Conservation (phyloP, 2,888 invertebrate genomes). For the Abrostola triplasia region DNA sequence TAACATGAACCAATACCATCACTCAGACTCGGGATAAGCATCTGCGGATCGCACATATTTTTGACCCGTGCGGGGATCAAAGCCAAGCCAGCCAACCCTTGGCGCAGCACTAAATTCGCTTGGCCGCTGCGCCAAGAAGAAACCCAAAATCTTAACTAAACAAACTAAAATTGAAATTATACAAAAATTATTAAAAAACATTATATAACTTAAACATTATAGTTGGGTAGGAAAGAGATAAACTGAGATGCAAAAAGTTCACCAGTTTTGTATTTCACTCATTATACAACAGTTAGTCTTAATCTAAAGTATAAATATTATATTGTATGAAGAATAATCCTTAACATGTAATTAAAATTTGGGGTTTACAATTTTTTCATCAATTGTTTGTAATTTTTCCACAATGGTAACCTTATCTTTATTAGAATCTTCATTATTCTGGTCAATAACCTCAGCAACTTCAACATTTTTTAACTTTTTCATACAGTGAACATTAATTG, state of each 20-base stretch:
- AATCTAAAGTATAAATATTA: neutral
- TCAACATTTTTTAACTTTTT: constrained; percentile 35
- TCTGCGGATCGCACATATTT: too few relatives aligned
- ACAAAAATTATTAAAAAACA: too few relatives aligned
- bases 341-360: constrained; percentile 2
- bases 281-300: constrained; percentile 2
- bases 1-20: too few relatives aligned
- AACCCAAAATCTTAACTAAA: too few relatives aligned
- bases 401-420: constrained; percentile 11
- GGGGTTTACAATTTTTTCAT: constrained; percentile 6
- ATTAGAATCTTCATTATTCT: constrained; percentile 21
- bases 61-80: too few relatives aligned
- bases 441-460: constrained; percentile 42
- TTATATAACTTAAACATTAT: too few relatives aligned
- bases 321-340: neutral
- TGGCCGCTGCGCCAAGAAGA: too few relatives aligned
- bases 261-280: constrained; percentile 17
- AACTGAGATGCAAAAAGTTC: constrained; percentile 14
- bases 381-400: constrained; percentile 2
- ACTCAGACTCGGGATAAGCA: too few relatives aligned
- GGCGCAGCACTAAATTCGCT: too few relatives aligned
- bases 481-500: constrained; percentile 35
- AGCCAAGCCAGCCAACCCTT: too few relatives aligned
- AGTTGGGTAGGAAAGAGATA: neutral
- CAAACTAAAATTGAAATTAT: too few relatives aligned